Base-by-base conservation (phyloP, 2,113 vertebrate species). In the Myocastor coypus region DNA sequence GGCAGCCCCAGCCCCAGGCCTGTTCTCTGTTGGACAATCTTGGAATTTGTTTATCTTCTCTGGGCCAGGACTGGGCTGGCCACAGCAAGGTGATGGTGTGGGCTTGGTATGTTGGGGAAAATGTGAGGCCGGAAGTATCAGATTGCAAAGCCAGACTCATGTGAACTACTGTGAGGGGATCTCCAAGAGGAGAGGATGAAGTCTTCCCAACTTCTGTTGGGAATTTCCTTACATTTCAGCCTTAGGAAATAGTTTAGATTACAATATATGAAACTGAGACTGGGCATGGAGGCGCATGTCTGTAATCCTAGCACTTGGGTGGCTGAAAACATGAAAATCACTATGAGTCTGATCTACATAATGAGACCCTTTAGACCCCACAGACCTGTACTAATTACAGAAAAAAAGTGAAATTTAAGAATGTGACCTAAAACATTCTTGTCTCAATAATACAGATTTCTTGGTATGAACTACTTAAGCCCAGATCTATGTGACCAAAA, bases 161-260 rank as follows among this genome's bases (percentile, higher is more conserved):
- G n/a, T 73, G 30, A 82, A 75, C 32, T 69, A 50, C 68, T 40
- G 14, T 40, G 32, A 83, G 32, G 28, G 68, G 32, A 59, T 24
- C 32, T 30, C 57, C 6, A 37, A 87, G 50, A 50, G 3, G 68
- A n/a, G n/a, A n/a, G n/a, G n/a, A n/a, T n/a, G n/a, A n/a, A n/a
- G n/a, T n/a, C n/a, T n/a, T n/a, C n/a, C n/a, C n/a, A n/a, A n/a
- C n/a, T n/a, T n/a, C n/a, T n/a, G n/a, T n/a, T n/a, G n/a, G n/a
- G n/a, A 6, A 83, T 61, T 20, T 73, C 85, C 46, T 84, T 90
- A n/a, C 57, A 83, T 83, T 57, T 93, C 83, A 30, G 40, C 95
- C 73, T 89, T 66, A 95, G 71, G 73, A 95, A 87, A 83, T 55
- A 22, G 50, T 61, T 81, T 86, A 83, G 68, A 42, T 81, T 42